Percentiles rank a stretch among this genome's conserved stretches.
These are phyloP conservation scores for Ichneumon xanthorius DNA, from an alignment of 2,888 invertebrate species.

Conservation along the genomic window DNA sequence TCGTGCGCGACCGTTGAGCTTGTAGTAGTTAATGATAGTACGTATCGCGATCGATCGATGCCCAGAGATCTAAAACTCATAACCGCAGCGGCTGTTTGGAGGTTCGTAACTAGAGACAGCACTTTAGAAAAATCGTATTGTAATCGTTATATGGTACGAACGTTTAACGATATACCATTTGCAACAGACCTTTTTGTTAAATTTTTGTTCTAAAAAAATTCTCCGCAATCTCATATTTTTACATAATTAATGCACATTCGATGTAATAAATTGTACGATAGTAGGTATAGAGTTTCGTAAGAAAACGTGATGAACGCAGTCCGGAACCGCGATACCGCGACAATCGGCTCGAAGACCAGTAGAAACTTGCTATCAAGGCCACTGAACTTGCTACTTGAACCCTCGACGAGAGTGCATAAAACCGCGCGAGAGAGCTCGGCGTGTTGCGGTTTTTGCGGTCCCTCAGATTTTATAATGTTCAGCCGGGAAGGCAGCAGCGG, in stretches of 20 bases:
- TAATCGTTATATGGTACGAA: conserved; percentile 2
- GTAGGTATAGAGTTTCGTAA: not conserved
- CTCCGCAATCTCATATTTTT: not conserved
- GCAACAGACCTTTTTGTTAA: conserved; percentile 3
- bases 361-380: conserved; percentile 73
- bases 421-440: conserved; percentile 12
- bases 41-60: conserved; percentile 69
- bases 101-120: conserved; percentile 26
- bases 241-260: not conserved
- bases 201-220: not conserved
- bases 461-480: conserved; percentile 79
- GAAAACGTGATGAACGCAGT: conserved; percentile 31
- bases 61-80: conserved; percentile 22
- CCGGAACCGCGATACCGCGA: conserved; percentile 37
- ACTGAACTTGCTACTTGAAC: conserved; percentile 81
- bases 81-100: not conserved
- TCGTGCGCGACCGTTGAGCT: conserved; percentile 74
- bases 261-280: not conserved
- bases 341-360: conserved; percentile 10
- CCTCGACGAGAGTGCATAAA: conserved; percentile 52
- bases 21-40: conserved; percentile 70
- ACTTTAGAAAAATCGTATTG: conserved; percentile 26
- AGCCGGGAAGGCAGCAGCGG: conserved; percentile 61
- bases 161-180: conserved; percentile 10
- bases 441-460: conserved; percentile 79